Percentiles rank a stretch among this genome's conserved stretches.
These are phyloP conservation scores for Drosophila tanythrix DNA, from an alignment of 2,888 invertebrate species.

Conservation along the genomic window DNA sequence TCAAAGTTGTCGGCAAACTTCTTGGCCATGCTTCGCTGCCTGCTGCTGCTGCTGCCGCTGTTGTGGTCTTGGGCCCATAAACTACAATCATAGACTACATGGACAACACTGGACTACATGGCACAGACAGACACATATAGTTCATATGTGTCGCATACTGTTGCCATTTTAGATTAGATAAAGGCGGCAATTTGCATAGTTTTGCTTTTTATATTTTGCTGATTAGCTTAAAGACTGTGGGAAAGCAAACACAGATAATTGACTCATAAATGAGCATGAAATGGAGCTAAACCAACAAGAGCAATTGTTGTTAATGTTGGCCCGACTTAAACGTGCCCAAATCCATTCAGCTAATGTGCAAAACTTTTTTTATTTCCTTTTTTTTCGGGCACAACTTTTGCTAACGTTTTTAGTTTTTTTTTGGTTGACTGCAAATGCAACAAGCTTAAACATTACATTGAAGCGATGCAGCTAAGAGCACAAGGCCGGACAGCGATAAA, in stretches of 20 bases:
- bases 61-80: constrained; percentile 35
- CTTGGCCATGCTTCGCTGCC: constrained; percentile 46
- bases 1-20: constrained; percentile 48
- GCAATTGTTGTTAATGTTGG: constrained; percentile 17
- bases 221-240: constrained; percentile 38
- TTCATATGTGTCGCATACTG: constrained; percentile 28
- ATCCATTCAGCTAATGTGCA: constrained; percentile 17
- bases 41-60: neutral
- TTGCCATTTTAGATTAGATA: constrained; percentile 54
- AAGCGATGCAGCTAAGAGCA: constrained; percentile 1
- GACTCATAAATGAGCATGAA: constrained; percentile 5
- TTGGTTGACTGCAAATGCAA: constrained; percentile 21
- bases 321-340: constrained; percentile 34
- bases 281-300: neutral
- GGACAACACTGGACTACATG: constrained; percentile 4
- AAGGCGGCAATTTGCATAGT: constrained; percentile 63
- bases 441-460: constrained; percentile 33
- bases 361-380: constrained; percentile 20
- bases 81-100: neutral
- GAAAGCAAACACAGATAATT: constrained; percentile 32
- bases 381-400: constrained; percentile 19
- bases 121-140: constrained; percentile 1
- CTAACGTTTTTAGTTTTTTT: neutral
- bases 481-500: constrained; percentile 38
- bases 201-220: constrained; percentile 1